These are phyloP conservation scores for Heliconius sara DNA, from an alignment of 2,888 invertebrate genomes.

Conservation along the genomic window DNA sequence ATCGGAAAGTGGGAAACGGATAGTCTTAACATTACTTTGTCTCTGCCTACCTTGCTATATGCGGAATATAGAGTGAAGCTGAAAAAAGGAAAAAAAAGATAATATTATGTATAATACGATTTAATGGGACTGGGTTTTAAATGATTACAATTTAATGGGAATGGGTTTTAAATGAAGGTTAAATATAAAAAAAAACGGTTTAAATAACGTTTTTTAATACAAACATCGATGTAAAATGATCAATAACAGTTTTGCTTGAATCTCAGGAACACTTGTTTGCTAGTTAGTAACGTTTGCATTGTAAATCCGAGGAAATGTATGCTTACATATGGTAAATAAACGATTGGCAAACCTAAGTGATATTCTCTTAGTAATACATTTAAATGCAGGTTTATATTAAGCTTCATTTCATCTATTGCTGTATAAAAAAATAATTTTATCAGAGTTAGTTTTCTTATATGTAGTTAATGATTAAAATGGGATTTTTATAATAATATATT, in stretches of 20 bases:
- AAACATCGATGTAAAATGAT: neutral
- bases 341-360: neutral
- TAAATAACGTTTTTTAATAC: no score
- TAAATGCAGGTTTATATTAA: neutral
- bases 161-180: neutral
- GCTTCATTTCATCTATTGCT: neutral
- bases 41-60: no score
- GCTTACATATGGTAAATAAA: conserved; percentile 6
- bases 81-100: no score
- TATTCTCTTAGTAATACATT: neutral
- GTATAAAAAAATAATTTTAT: neutral
- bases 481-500: no score
- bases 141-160: no score
- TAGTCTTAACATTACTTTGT: no score
- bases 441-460: neutral
- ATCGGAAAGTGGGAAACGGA: no score
- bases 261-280: neutral
- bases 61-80: neutral
- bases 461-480: no score
- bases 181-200: neutral
- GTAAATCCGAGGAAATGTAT: neutral
- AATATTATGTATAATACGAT: no score
- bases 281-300: conserved; percentile 10
- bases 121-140: no score
- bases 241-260: neutral